Conservation (phyloP, 2,888 invertebrate genomes). For the Drosophila leonis region DNA sequence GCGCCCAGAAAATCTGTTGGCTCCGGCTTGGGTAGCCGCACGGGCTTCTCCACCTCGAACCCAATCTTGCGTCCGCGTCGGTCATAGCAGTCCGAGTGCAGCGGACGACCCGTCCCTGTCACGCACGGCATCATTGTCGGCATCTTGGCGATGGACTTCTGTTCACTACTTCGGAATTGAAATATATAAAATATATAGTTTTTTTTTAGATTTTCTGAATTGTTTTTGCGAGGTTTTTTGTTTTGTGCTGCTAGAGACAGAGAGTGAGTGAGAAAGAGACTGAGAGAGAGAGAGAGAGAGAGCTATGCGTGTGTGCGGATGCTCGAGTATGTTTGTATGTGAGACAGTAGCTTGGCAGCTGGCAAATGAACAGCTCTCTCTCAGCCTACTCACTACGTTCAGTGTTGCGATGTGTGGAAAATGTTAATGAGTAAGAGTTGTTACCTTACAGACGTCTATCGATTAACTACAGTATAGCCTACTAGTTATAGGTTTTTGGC, state of each 20-base stretch:
- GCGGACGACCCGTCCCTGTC: slow-evolving; percentile 28
- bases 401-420: too few species aligned
- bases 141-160: slow-evolving; percentile 17
- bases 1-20: slow-evolving; percentile 10
- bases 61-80: slow-evolving; percentile 39
- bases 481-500: too few species aligned
- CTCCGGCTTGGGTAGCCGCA: slow-evolving; percentile 11
- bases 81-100: slow-evolving; percentile 63
- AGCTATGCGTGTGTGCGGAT: background rate
- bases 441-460: too few species aligned
- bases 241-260: background rate
- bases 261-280: background rate
- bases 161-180: background rate
- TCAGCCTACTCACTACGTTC: background rate
- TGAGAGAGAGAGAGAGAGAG: background rate
- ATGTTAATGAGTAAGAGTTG: too few species aligned
- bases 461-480: too few species aligned
- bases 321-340: background rate
- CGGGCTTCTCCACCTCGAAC: slow-evolving; percentile 40
- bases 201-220: background rate
- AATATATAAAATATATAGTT: background rate
- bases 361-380: background rate
- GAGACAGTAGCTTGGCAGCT: too few species aligned
- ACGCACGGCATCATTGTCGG: slow-evolving; percentile 53
- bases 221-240: background rate